A percentile compares a stretch with the other conserved stretches of the same genome.
phyloP scores from a whole-genome alignment of 2,888 invertebrate species.

The Rhyacophila evoluta region DNA sequence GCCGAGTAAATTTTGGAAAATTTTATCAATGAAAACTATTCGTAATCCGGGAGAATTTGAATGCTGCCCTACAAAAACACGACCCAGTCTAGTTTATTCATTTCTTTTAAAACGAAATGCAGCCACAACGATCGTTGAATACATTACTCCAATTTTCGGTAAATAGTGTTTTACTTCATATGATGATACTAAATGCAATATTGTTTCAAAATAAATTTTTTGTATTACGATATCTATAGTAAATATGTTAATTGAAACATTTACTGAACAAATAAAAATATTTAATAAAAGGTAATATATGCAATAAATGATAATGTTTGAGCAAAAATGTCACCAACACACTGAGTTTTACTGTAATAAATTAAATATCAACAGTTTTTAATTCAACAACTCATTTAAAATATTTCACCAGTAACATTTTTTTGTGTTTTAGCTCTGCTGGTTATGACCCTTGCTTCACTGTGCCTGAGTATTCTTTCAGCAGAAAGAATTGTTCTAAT shows the following conservation, averaged over 20 bases:
- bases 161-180: background rate
- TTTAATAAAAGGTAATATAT: too few species aligned
- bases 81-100: background rate
- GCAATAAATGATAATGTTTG: too few species aligned
- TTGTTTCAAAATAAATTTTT: background rate
- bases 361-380: too few species aligned
- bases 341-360: too few species aligned
- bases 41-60: background rate
- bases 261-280: too few species aligned
- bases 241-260: too few species aligned
- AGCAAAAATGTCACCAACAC: too few species aligned
- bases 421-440: slow-evolving; percentile 67
- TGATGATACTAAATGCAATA: background rate
- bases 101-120: background rate
- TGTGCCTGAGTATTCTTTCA: slow-evolving; percentile 71
- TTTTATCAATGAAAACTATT: background rate
- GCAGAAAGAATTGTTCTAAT: slow-evolving; percentile 70
- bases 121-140: background rate
- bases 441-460: slow-evolving; percentile 69
- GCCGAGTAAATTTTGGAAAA: background rate
- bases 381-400: too few species aligned
- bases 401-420: too few species aligned
- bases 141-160: background rate
- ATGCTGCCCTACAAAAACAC: background rate
- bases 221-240: background rate